Conservation (phyloP, 1,140 invertebrate species). For the Leptinotarsa texana region DNA sequence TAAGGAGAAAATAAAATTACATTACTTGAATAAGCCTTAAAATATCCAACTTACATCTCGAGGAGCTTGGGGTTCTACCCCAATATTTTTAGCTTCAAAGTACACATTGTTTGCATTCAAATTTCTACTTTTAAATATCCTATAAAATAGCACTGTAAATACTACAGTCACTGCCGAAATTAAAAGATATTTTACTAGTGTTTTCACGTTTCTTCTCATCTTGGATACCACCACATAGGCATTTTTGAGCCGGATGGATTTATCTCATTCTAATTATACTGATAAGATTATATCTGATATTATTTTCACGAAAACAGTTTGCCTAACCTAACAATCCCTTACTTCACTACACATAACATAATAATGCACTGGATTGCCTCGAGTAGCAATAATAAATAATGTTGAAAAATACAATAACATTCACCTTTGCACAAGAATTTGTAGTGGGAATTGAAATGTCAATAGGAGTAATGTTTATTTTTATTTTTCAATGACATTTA, state of each 20-base stretch:
- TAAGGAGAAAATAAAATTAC: constrained; percentile 25
- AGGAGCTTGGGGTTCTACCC: constrained; percentile 29
- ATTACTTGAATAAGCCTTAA: constrained; percentile 23
- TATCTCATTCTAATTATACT: constrained; percentile 7
- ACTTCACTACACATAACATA: background rate
- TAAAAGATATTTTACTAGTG: constrained; percentile 50
- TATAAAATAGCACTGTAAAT: constrained; percentile 49
- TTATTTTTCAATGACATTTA: too few species aligned
- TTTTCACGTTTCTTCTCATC: constrained; percentile 54
- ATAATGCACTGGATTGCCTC: background rate
- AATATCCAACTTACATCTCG: constrained; percentile 16
- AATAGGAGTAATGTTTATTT: too few species aligned
- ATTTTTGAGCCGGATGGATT: background rate
- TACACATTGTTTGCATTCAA: background rate
- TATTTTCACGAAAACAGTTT: background rate
- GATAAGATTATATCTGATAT: constrained; percentile 11
- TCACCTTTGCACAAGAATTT: background rate
- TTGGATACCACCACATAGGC: constrained; percentile 16
- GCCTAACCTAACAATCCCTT: background rate
- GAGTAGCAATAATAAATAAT: background rate
- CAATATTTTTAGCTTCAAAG: constrained; percentile 26
- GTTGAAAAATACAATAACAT: constrained; percentile 5
- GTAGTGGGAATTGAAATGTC: background rate
- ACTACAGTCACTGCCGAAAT: constrained; percentile 47
- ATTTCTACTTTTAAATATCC: constrained; percentile 39